Evolutionary conservation across 2,888 invertebrate species (phyloP).

Genomic region (Mechanitis messenoides): DNA sequence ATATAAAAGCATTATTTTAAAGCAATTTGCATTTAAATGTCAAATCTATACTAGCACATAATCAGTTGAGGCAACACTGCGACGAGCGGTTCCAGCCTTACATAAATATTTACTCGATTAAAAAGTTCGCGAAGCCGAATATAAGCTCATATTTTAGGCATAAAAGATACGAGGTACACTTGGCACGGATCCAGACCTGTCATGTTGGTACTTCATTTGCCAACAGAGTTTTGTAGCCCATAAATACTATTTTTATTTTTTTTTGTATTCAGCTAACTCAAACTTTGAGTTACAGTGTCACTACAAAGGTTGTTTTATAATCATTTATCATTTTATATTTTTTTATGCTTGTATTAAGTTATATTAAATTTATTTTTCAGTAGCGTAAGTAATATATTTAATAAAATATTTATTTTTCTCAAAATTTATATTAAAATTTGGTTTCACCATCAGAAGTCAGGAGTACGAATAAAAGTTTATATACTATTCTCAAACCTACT

Average conservation of each 20-base stretch:
- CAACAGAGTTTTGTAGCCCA: conserved; percentile 14
- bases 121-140: conserved; percentile 11
- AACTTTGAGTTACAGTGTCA: conserved; percentile 2
- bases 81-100: conserved; percentile 1
- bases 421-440: too few species aligned
- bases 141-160: conserved; percentile 15
- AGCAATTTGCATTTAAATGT: too few species aligned
- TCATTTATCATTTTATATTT: not conserved
- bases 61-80: not conserved
- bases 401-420: too few species aligned
- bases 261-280: not conserved
- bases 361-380: too few species aligned
- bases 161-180: conserved; percentile 14
- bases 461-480: too few species aligned
- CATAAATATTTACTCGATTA: conserved; percentile 16
- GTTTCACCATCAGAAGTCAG: too few species aligned
- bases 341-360: not conserved
- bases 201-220: conserved; percentile 11
- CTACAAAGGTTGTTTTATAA: not conserved
- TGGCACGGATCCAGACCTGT: conserved; percentile 16
- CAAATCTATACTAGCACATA: not conserved
- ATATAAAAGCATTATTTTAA: too few species aligned
- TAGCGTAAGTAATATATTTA: too few species aligned
- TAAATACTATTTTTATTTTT: conserved; percentile 14
- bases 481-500: too few species aligned